These are phyloP conservation scores for Dioctria linearis DNA, from an alignment of 2,888 invertebrate genomes.

Conservation along the genomic window DNA sequence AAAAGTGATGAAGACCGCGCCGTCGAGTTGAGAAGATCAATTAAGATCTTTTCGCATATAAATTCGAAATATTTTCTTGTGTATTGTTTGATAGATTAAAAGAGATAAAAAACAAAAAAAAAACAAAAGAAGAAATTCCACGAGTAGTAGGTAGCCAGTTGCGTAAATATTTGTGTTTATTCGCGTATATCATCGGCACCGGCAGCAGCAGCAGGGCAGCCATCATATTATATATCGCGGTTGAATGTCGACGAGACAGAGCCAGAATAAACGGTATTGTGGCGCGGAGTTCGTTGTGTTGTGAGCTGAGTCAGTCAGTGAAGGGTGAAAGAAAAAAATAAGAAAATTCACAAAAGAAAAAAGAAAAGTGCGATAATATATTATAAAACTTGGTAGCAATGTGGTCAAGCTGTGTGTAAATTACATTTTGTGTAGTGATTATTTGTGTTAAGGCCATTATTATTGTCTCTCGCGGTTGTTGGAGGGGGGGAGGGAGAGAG, in stretches of 20 bases:
- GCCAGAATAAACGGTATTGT: not conserved
- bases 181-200: not conserved
- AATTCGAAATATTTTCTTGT: slow-evolving; percentile 30
- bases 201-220: slow-evolving; percentile 16
- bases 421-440: slow-evolving; percentile 23
- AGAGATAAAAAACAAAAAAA: not conserved
- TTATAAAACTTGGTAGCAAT: not conserved
- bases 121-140: slow-evolving; percentile 25
- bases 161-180: slow-evolving; percentile 42
- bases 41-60: slow-evolving; percentile 40
- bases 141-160: slow-evolving; percentile 9
- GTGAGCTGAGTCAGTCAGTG: not conserved
- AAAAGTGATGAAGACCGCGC: slow-evolving; percentile 1
- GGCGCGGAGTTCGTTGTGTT: not conserved
- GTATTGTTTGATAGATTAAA: slow-evolving; percentile 1
- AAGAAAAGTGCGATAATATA: slow-evolving; percentile 19
- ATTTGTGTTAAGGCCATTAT: slow-evolving; percentile 44
- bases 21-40: not conserved
- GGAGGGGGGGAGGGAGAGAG: too few relatives aligned
- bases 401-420: slow-evolving; percentile 24
- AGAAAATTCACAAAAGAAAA: not conserved
- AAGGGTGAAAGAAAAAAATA: not conserved
- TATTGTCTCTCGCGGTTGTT: not conserved
- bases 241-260: slow-evolving; percentile 11
- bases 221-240: not conserved